phyloP scores from a whole-genome alignment of 2,888 invertebrate genomes.

The Syrista parreyssii region DNA sequence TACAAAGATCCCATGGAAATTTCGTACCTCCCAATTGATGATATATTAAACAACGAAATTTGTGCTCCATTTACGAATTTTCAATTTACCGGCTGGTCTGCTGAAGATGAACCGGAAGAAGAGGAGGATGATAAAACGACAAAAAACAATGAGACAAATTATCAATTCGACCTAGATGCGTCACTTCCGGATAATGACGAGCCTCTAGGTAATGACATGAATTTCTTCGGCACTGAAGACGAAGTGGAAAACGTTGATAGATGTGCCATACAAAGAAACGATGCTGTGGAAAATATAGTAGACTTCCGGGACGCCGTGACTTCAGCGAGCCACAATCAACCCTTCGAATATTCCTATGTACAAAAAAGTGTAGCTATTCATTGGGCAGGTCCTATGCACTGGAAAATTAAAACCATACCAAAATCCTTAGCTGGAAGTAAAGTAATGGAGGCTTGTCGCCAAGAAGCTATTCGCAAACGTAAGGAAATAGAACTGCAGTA shows the following conservation, averaged over 20 bases:
- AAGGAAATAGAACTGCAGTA: conserved; percentile 35
- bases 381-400: conserved; percentile 88
- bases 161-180: conserved; percentile 56
- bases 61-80: conserved; percentile 74
- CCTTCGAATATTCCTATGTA: conserved; percentile 52
- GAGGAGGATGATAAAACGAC: conserved; percentile 9
- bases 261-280: conserved; percentile 14
- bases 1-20: conserved; percentile 10
- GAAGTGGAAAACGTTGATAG: conserved; percentile 27
- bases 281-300: conserved; percentile 40
- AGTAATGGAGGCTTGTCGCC: conserved; percentile 29
- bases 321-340: conserved; percentile 14
- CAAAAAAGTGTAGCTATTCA: conserved; percentile 39
- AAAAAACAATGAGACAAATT: conserved; percentile 23
- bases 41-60: conserved; percentile 65
- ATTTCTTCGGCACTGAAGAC: conserved; percentile 27
- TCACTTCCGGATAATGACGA: conserved; percentile 35
- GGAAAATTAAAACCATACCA: conserved; percentile 75
- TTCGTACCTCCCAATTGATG: conserved; percentile 53
- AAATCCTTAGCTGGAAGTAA: conserved; percentile 57
- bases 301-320: conserved; percentile 37
- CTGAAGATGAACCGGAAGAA: conserved; percentile 63
- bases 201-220: neutral
- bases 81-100: conserved; percentile 72
- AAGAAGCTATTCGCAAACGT: conserved; percentile 31